phyloP scores from a whole-genome alignment of 1,140 invertebrate genomes.

The Caenorhabditis inopinata region DNA sequence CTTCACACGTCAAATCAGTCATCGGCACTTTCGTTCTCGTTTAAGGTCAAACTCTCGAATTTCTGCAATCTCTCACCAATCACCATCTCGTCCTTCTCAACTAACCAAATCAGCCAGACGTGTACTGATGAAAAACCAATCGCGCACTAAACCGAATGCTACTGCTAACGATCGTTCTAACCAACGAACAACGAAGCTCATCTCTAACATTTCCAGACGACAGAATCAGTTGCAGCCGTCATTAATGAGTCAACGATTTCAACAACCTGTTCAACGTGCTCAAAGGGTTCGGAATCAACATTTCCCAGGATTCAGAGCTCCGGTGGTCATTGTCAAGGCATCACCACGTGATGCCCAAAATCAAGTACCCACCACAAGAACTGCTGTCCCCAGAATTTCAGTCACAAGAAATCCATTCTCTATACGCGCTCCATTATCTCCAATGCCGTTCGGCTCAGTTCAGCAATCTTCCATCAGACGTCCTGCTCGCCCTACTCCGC shows the following conservation, averaged over 20 bases:
- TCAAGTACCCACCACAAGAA: background rate
- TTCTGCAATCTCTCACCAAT: too few relatives aligned
- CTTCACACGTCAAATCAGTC: constrained; percentile 20
- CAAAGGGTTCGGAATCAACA: background rate
- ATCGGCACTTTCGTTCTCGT: background rate
- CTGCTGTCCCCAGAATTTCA: background rate
- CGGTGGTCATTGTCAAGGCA: too few relatives aligned
- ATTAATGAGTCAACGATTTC: too few relatives aligned
- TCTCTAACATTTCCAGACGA: constrained; percentile 22
- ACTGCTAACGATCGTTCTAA: background rate
- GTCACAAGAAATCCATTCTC: background rate
- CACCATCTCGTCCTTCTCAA: background rate
- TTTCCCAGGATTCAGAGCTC: too few relatives aligned
- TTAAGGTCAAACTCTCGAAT: too few relatives aligned
- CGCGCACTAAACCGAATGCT: background rate
- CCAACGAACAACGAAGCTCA: constrained; percentile 23
- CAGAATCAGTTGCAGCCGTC: background rate
- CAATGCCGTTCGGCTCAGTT: constrained; percentile 3
- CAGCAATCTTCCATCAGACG: background rate
- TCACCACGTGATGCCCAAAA: too few relatives aligned
- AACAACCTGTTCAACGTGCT: background rate
- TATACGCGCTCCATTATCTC: background rate
- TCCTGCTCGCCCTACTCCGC: background rate
- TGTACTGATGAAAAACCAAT: background rate
- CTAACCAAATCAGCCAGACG: background rate